These are phyloP conservation scores for Serripes groenlandicus DNA, from an alignment of 2,888 invertebrate genomes.

Conservation along the genomic window DNA sequence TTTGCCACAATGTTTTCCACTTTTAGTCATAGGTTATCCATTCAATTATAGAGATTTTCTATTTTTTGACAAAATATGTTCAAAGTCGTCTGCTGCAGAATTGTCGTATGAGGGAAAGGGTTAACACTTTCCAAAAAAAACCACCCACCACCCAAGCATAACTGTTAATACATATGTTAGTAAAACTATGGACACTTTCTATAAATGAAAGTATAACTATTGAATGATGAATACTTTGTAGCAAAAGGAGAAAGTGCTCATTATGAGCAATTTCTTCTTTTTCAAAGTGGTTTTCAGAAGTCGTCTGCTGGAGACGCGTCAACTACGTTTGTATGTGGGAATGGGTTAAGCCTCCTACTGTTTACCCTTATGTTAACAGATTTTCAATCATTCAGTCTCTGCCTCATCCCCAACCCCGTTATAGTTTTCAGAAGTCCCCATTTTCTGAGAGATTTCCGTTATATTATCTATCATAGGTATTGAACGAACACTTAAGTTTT, in stretches of 20 bases:
- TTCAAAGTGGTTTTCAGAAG: neutral
- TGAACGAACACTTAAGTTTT: too few species aligned
- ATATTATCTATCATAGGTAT: too few species aligned
- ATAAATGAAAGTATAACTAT: neutral
- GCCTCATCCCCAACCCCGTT: too few species aligned
- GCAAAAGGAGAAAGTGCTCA: neutral
- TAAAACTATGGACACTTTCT: too few species aligned
- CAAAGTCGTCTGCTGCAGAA: neutral
- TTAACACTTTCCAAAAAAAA: neutral
- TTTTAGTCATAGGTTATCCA: too few species aligned
- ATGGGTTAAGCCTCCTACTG: neutral
- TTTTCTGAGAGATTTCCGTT: too few species aligned
- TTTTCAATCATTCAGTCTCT: neutral
- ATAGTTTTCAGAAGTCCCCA: too few species aligned
- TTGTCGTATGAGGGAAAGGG: neutral
- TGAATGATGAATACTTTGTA: neutral
- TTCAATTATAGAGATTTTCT: too few species aligned
- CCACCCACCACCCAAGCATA: neutral
- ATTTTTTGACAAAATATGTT: too few species aligned
- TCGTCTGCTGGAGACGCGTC: neutral
- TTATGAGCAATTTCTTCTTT: neutral
- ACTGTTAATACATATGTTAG: too few species aligned
- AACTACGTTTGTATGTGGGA: neutral
- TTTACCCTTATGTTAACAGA: too few species aligned
- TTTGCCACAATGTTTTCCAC: too few species aligned